phyloP scores from a whole-genome alignment of 2,797 vertebrate species.

The Coccyzus lansbergi region DNA sequence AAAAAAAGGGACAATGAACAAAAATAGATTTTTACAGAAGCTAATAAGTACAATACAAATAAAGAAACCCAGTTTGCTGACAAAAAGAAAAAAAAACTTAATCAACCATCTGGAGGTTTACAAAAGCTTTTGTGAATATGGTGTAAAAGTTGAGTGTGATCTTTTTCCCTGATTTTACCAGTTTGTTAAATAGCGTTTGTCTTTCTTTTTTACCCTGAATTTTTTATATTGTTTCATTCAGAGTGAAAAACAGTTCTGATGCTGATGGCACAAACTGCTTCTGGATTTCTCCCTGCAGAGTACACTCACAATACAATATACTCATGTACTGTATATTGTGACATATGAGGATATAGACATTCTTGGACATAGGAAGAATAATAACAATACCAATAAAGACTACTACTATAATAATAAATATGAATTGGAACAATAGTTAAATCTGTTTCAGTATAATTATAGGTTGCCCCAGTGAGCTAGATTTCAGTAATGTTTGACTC shows the following conservation, averaged over 20 bases:
- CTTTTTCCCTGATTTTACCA: neutral
- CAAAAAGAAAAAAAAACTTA: neutral
- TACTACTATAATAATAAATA: conserved; percentile 33
- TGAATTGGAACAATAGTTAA: conserved; percentile 44
- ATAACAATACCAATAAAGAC: neutral
- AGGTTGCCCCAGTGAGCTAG: conserved; percentile 40
- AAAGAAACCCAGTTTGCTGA: neutral
- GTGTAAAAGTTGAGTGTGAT: neutral
- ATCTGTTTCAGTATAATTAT: conserved; percentile 41
- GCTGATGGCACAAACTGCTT: neutral
- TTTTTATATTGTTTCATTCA: conserved; percentile 9
- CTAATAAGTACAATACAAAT: neutral
- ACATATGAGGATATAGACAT: neutral
- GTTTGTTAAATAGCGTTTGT: conserved; percentile 1
- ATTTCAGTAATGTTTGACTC: conserved; percentile 68
- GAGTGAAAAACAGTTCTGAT: neutral
- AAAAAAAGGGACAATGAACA: neutral
- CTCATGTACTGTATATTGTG: neutral
- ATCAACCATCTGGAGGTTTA: conserved; percentile 20
- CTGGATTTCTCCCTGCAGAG: neutral
- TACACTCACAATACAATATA: neutral
- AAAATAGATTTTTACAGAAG: conserved; percentile 11
- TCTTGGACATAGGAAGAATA: neutral
- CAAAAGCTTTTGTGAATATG: neutral
- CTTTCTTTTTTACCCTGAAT: neutral